Evolutionary conservation across 2,113 vertebrate species (phyloP), one percentile per base, ranked within the genome.

Genomic region (Piprites chloris): DNA sequence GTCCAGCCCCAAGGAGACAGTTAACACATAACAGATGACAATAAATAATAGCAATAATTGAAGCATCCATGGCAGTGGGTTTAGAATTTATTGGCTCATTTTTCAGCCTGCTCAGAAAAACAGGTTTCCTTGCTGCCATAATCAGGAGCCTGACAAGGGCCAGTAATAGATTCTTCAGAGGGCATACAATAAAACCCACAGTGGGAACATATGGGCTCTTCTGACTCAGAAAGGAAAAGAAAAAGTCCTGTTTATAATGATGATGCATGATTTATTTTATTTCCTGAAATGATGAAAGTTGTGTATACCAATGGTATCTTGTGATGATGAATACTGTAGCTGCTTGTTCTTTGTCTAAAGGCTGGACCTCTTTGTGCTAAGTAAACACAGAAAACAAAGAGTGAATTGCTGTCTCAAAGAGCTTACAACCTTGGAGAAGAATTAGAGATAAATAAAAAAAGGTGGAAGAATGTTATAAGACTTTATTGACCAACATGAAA

Each of bases 41-140:
- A 71, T 71, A 92, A 78, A 81, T 77, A 94, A 88, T 55, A 88
- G 59, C 44, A 83, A 69, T 92, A 84, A 92, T 82, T 81, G 81
- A 84, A 92, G 77, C 91, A 94, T 73, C 74, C n/a, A 53, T 89
- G 66, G 37, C 50, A 76, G 58, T 66, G 41, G 39, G 53, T 46
- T 84, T 85, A 90, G 56, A 89, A 87, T 93, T 93, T 91, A 89
- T 81, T 93, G 62, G 46, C 84, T 93, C 46, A 52, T 94, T 85
- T 85, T 76, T 93, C 87, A 94, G 39, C 50, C 49, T 50, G 21
- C 50, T 50, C 8, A 79, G 33, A 53, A 83, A 85, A 76, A 14
- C 32, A 58, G 42, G 7, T 73, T 68, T 96, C 33, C 59, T 91
- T 87, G 53, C 35, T 96, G 75, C 59, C 35, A 20, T 19, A 73